Percentiles rank a stretch among this genome's conserved stretches.
These are phyloP conservation scores for Ceratitis capitata DNA, from an alignment of 1,140 invertebrate genomes.

Conservation along the genomic window DNA sequence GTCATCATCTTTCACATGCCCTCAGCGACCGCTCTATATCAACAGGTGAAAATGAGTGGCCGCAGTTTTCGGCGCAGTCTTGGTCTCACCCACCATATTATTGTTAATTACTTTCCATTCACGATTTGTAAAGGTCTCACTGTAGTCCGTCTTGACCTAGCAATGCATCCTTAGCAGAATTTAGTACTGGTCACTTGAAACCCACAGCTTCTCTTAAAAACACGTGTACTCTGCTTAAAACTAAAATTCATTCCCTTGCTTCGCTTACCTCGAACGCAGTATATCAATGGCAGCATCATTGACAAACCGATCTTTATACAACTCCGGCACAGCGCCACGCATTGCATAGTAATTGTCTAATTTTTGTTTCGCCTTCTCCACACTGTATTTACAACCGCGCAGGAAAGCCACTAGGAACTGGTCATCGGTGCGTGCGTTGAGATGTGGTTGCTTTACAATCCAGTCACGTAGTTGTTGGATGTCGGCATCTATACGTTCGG, in stretches of 20 bases:
- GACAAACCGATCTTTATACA: conserved; percentile 63
- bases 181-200: too few relatives aligned
- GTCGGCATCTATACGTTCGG: conserved; percentile 68
- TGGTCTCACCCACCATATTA: too few relatives aligned
- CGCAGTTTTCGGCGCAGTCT: too few relatives aligned
- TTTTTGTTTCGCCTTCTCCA: conserved; percentile 74
- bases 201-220: too few relatives aligned
- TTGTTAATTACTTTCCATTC: too few relatives aligned
- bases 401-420: conserved; percentile 73
- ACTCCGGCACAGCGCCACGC: conserved; percentile 70
- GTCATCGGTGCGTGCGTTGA: conserved; percentile 68
- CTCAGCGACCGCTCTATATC: too few relatives aligned
- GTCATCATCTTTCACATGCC: too few relatives aligned
- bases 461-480: conserved; percentile 71
- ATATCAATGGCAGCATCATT: conserved; percentile 57
- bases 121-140: too few relatives aligned
- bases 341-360: conserved; percentile 74
- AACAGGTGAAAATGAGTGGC: too few relatives aligned
- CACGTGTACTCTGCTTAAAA: too few relatives aligned
- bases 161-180: not conserved
- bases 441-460: conserved; percentile 73
- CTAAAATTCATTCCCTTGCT: too few relatives aligned
- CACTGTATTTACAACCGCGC: conserved; percentile 75
- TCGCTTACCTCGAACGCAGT: conserved; percentile 54
- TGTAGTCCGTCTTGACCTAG: too few relatives aligned